phyloP scores from a whole-genome alignment of 64 coral and sea anemone genomes.

The Porites lutea region DNA sequence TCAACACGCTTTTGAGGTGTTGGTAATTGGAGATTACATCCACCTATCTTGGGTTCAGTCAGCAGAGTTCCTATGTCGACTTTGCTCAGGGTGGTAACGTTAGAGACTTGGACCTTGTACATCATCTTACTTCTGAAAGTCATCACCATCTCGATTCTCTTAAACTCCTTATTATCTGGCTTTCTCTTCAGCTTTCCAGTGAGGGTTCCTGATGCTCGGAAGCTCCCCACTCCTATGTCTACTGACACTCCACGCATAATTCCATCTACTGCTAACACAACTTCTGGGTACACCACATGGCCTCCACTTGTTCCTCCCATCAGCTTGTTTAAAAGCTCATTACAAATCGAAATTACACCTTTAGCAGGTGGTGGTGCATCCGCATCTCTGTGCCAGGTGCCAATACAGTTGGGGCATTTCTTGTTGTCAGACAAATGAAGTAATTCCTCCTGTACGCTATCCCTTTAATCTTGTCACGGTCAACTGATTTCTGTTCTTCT shows the following conservation, averaged over 20 bases:
- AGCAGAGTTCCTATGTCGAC: conserved; percentile 49
- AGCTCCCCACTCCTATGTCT: conserved; percentile 62
- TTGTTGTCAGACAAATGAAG: conserved; percentile 25
- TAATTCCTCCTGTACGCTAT: conserved; percentile 13
- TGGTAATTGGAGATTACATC: conserved; percentile 28
- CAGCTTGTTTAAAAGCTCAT: conserved; percentile 3
- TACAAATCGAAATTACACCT: conserved; percentile 48
- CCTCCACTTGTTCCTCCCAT: conserved; percentile 9
- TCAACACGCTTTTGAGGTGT: conserved; percentile 45
- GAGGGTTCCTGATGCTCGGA: conserved; percentile 58
- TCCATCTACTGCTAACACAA: conserved; percentile 40
- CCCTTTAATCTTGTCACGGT: background rate
- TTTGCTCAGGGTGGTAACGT: conserved; percentile 37
- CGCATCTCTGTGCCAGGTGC: conserved; percentile 36
- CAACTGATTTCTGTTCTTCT: too few species aligned
- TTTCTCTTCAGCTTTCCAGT: conserved; percentile 5
- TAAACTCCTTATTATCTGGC: conserved; percentile 3
- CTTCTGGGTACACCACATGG: conserved; percentile 44
- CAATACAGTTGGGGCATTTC: conserved; percentile 53
- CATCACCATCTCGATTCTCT: conserved; percentile 68
- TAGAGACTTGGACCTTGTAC: conserved; percentile 7
- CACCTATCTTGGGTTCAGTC: conserved; percentile 26
- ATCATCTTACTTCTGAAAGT: conserved; percentile 24
- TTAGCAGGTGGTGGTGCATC: conserved; percentile 6
- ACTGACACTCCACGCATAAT: conserved; percentile 67